Percentiles rank a stretch among this genome's conserved stretches.
phyloP scores from a whole-genome alignment of 1,140 invertebrate genomes.

The Hyles vespertilio region DNA sequence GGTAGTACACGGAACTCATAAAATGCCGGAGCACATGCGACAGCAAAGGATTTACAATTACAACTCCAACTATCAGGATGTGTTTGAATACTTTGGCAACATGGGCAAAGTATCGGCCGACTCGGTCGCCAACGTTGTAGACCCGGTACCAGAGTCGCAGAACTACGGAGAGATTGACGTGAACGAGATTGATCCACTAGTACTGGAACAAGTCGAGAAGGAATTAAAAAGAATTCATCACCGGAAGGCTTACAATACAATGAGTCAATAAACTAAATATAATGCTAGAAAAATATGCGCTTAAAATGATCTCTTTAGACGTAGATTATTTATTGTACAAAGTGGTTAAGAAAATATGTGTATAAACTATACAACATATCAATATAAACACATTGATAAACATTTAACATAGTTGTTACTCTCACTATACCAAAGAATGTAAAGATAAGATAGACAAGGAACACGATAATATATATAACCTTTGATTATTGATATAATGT shows the following conservation, averaged over 20 bases:
- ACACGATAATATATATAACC: too few species aligned
- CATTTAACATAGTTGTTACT: too few species aligned
- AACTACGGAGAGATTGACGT: slow-evolving; percentile 23
- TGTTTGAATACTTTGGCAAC: slow-evolving; percentile 30
- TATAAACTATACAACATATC: too few species aligned
- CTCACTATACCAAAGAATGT: too few species aligned
- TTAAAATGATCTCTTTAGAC: too few species aligned
- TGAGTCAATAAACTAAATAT: not conserved
- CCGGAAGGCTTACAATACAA: slow-evolving; percentile 20
- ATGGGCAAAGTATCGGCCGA: slow-evolving; percentile 12
- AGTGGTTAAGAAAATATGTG: too few species aligned
- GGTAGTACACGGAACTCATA: slow-evolving; percentile 82
- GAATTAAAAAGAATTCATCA: slow-evolving; percentile 56
- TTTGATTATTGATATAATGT: too few species aligned
- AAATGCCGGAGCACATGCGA: slow-evolving; percentile 78
- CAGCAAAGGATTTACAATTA: slow-evolving; percentile 76
- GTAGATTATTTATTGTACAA: too few species aligned
- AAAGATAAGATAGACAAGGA: too few species aligned
- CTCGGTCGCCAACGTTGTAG: slow-evolving; percentile 25
- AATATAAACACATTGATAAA: too few species aligned
- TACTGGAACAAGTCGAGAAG: slow-evolving; percentile 50
- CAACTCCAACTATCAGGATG: slow-evolving; percentile 63
- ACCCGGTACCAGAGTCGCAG: slow-evolving; percentile 37
- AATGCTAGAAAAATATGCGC: not conserved
- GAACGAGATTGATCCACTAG: slow-evolving; percentile 33